A percentile compares a stretch with the other conserved stretches of the same genome.
These are phyloP conservation scores for Hydraecia micacea DNA, from an alignment of 2,888 invertebrate species.

Conservation along the genomic window DNA sequence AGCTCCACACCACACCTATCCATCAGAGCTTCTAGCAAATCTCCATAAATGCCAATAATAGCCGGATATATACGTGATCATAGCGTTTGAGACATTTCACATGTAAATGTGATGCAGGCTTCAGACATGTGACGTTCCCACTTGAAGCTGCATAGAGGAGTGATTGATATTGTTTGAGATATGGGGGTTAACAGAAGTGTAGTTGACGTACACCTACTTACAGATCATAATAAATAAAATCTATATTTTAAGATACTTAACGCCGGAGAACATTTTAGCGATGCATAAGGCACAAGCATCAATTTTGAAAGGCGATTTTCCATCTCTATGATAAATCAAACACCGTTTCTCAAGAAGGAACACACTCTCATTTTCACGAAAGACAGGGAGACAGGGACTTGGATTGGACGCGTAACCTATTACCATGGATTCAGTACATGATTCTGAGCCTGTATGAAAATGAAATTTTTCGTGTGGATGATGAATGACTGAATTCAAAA, in stretches of 20 bases:
- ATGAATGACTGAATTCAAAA: too few species aligned
- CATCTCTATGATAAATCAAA: not conserved
- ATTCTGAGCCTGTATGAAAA: too few species aligned
- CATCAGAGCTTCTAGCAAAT: constrained; percentile 34
- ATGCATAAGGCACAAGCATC: not conserved
- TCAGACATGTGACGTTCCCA: constrained; percentile 24
- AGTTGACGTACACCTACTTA: not conserved
- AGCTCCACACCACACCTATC: not conserved
- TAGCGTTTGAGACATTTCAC: constrained; percentile 57
- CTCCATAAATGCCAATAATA: constrained; percentile 63
- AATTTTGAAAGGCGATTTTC: not conserved
- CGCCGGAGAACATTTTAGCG: too few species aligned
- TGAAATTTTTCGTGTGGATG: too few species aligned
- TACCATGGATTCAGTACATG: too few species aligned
- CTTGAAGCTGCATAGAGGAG: constrained; percentile 23
- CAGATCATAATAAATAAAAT: not conserved
- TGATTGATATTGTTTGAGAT: constrained; percentile 50
- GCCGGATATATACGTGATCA: constrained; percentile 60
- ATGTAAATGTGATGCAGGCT: constrained; percentile 60
- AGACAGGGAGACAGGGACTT: too few species aligned
- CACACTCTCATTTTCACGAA: too few species aligned
- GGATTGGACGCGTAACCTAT: too few species aligned
- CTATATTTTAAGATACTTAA: not conserved
- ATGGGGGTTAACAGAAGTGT: not conserved
- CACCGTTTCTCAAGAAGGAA: too few species aligned